Base-by-base conservation (phyloP, 2,113 vertebrate species). In the Spheniscus mendiculus region DNA sequence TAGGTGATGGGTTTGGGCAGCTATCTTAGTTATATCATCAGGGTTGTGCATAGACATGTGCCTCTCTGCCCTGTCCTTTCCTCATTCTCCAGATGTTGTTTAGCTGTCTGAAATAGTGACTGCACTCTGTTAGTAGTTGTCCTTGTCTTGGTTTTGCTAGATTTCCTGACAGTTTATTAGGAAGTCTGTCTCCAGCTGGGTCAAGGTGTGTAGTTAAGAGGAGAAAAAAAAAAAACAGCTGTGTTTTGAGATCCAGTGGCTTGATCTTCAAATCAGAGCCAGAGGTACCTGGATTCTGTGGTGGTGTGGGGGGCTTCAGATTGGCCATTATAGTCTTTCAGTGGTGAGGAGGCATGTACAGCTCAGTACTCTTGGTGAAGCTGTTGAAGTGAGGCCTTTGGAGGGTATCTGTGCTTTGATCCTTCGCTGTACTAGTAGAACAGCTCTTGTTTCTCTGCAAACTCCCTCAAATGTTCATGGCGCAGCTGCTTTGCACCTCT, bases 381-480 rank as follows among this genome's bases (percentile, higher is more conserved):
- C 29, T 67, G 40, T 47, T 47, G 34, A 70, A 34, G n/a, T 32
- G 50, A 53, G 56, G 65, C 18, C 36, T 85, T 45, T n/a, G 27
- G 44, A 59, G 23, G 18, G 8, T 30, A 14, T 21, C 47, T 30
- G 47, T 55, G 42, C 44, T 81, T 36, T 52, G 23, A 19, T 47
- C 1, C 0, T 14, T 77, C 2, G 1, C 34, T 72, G 38, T 42
- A 32, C 26, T 18, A 4, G 36, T 23, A 18, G 15, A 71, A 42
- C 21, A 79, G 30, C 73, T 74, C 55, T 49, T 66, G 26, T n/a
- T 82, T 66, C 55, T 92, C n/a, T 85, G 36, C 21, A 62, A 15
- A 22, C 38, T n/a, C 29, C 38, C 25, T 69, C 32, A 38, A 42
- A 23, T 47, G 14, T 47, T 92, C 11, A 7, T 61, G 83, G 61